Percentiles rank a stretch among this genome's conserved stretches.
These are phyloP conservation scores for Peromyscus polionotus DNA, from an alignment of 2,113 vertebrate genomes.

Conservation along the genomic window DNA sequence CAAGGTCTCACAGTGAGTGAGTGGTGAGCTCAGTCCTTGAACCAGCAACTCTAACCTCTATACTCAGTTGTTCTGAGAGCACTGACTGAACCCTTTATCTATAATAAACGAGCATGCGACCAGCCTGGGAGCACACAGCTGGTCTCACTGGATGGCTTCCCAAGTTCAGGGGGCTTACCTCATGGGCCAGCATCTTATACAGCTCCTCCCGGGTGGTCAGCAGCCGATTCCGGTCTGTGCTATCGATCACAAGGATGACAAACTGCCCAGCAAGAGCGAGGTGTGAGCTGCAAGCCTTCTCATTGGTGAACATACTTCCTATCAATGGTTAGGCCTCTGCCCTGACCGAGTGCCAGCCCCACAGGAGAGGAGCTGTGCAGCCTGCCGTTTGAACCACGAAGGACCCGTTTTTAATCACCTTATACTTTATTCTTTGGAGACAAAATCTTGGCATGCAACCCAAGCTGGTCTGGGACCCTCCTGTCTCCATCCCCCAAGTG, in stretches of 20 bases:
- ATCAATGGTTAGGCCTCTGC: neutral
- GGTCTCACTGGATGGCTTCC: neutral
- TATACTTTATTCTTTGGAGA: neutral
- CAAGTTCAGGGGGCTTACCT: slow-evolving; percentile 84
- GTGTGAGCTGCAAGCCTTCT: neutral
- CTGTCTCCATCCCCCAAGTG: neutral
- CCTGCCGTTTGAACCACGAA: neutral
- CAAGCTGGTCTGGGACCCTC: neutral
- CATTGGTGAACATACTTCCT: neutral
- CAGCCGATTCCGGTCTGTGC: slow-evolving; percentile 91
- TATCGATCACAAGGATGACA: slow-evolving; percentile 93
- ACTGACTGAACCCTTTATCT: neutral
- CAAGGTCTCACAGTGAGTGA: neutral
- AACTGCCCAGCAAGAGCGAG: slow-evolving; percentile 85
- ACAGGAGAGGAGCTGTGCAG: neutral
- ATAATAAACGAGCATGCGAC: neutral
- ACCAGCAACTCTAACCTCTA: slow-evolving; percentile 2
- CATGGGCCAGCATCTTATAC: slow-evolving; percentile 92
- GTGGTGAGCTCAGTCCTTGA: neutral
- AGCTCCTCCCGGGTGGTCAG: slow-evolving; percentile 89
- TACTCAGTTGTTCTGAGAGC: neutral
- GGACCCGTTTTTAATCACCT: neutral
- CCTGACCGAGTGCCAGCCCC: neutral
- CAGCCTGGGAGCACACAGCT: neutral
- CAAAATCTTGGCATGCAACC: neutral